Conservation (phyloP, 1,140 invertebrate genomes). For the Ceratosolen fusciceps region DNA sequence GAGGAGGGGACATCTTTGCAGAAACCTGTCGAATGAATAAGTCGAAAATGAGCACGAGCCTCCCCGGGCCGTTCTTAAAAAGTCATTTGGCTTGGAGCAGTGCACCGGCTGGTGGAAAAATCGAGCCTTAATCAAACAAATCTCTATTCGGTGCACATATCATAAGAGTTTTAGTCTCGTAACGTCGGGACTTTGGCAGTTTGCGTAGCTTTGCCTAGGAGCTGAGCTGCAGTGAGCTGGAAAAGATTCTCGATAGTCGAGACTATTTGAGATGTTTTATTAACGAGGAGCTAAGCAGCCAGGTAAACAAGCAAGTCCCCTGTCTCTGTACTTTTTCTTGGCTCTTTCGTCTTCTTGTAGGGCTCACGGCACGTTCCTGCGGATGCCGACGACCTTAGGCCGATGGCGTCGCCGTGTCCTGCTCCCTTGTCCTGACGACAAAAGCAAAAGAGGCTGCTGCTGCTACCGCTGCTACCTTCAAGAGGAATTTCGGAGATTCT, state of each 20-base stretch:
- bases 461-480: background rate
- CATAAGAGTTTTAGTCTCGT: too few relatives aligned
- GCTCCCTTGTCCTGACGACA: too few relatives aligned
- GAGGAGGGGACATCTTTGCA: too few relatives aligned
- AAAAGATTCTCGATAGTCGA: background rate
- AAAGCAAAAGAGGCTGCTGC: too few relatives aligned
- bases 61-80: background rate
- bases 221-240: background rate
- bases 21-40: background rate
- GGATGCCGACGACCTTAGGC: conserved; percentile 18
- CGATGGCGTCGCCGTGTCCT: background rate
- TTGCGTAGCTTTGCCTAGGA: background rate
- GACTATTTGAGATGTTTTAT: conserved; percentile 21
- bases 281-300: conserved; percentile 56
- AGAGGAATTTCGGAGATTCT: conserved; percentile 39
- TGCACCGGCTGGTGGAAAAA: background rate
- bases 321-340: background rate
- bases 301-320: conserved; percentile 50
- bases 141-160: background rate
- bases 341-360: background rate
- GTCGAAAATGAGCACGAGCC: background rate
- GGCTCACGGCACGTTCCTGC: conserved; percentile 1
- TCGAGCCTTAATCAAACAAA: background rate
- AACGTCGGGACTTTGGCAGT: background rate
- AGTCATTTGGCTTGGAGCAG: background rate